Conservation (phyloP, 1,140 invertebrate genomes). For the Leptinotarsa undecemlineata region DNA sequence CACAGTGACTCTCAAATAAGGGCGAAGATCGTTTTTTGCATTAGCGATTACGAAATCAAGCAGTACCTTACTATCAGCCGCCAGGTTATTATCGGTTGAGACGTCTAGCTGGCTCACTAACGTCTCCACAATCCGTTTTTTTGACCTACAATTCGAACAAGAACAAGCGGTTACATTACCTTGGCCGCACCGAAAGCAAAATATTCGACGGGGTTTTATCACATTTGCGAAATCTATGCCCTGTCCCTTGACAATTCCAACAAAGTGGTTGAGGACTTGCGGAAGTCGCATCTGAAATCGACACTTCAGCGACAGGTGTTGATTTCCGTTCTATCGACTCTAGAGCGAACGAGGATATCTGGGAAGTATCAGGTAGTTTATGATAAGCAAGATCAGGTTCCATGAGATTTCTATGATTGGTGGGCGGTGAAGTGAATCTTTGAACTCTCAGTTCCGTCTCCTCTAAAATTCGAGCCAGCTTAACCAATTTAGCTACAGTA, state of each 20-base stretch:
- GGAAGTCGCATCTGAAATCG: neutral
- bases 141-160: no score
- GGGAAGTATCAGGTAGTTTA: no score
- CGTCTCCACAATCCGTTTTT: no score
- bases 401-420: neutral
- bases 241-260: neutral
- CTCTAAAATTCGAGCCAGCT: neutral
- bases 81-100: no score
- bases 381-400: neutral
- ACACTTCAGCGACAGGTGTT: neutral
- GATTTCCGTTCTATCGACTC: neutral
- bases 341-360: neutral
- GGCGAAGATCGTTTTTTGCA: no score
- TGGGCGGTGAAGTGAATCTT: neutral
- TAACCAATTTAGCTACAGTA: neutral
- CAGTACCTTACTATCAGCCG: no score
- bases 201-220: neutral
- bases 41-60: no score
- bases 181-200: slow-evolving; percentile 18
- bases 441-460: neutral
- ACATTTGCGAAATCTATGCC: neutral
- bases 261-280: neutral
- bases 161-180: neutral
- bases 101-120: no score
- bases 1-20: no score